Percentiles rank a stretch among this genome's conserved stretches.
Evolutionary conservation across 2,888 invertebrate genomes (phyloP).

Genomic region (Macaria notata): DNA sequence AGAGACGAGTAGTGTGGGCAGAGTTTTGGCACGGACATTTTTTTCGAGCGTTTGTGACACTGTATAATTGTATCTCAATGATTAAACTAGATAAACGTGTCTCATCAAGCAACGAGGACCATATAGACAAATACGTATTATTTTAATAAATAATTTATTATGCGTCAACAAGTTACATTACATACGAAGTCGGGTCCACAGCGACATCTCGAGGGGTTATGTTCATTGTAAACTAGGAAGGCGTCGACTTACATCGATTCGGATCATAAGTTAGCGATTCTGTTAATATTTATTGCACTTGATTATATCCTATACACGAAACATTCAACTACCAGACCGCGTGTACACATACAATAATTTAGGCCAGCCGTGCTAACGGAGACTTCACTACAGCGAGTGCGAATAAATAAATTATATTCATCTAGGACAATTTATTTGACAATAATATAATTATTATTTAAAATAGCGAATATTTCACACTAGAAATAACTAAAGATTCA

Average conservation of each 20-base stretch:
- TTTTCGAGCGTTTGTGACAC: too few species aligned
- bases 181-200: conserved; percentile 56
- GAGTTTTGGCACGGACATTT: too few species aligned
- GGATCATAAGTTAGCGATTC: conserved; percentile 63
- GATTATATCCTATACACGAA: conserved; percentile 50
- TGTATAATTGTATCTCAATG: too few species aligned
- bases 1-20: too few species aligned
- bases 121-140: conserved; percentile 46
- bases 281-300: conserved; percentile 69
- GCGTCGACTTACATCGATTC: conserved; percentile 56
- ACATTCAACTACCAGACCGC: conserved; percentile 28
- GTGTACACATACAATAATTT: conserved; percentile 24
- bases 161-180: conserved; percentile 72
- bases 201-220: conserved; percentile 56
- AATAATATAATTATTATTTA: conserved; percentile 44
- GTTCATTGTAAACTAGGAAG: conserved; percentile 51
- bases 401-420: conserved; percentile 71
- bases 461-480: conserved; percentile 71
- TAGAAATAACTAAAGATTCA: conserved; percentile 78
- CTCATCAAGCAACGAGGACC: conserved; percentile 67
- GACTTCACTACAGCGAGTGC: conserved; percentile 52
- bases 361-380: conserved; percentile 26
- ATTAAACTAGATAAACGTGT: conserved; percentile 40
- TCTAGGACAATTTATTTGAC: conserved; percentile 52
- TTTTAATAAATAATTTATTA: conserved; percentile 65